A percentile compares a stretch with the other conserved stretches of the same genome.
These are phyloP conservation scores for Volucella inflata DNA, from an alignment of 2,888 invertebrate species.

Conservation along the genomic window DNA sequence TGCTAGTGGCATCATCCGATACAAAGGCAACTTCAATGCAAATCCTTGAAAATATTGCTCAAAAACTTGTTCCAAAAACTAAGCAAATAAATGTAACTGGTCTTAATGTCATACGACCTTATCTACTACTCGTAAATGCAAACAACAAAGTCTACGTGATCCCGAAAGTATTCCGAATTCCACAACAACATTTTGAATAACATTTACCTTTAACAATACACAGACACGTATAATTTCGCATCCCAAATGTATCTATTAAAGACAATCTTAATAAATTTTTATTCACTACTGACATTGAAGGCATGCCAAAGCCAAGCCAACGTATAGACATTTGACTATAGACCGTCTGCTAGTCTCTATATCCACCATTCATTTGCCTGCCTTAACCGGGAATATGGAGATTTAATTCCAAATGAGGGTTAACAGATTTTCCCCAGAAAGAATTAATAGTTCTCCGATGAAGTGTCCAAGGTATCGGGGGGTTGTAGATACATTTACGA, in stretches of 20 bases:
- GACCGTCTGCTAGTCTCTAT: neutral
- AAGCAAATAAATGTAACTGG: slow-evolving; percentile 40
- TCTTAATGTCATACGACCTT: neutral
- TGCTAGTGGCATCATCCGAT: neutral
- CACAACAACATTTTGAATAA: slow-evolving; percentile 46
- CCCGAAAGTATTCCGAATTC: slow-evolving; percentile 30
- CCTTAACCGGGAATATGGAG: slow-evolving; percentile 28
- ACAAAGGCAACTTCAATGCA: slow-evolving; percentile 5
- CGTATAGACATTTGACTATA: neutral
- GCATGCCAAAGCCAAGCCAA: neutral
- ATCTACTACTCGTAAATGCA: too few relatives aligned
- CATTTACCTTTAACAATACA: slow-evolving; percentile 12
- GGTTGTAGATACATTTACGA: too few relatives aligned
- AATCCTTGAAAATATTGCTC: slow-evolving; percentile 9
- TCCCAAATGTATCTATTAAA: slow-evolving; percentile 48
- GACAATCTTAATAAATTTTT: slow-evolving; percentile 61
- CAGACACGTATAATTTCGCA: slow-evolving; percentile 45
- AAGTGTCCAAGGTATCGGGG: slow-evolving; percentile 20
- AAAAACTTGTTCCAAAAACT: slow-evolving; percentile 8
- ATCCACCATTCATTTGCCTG: neutral
- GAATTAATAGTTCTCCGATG: slow-evolving; percentile 4
- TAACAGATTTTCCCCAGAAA: slow-evolving; percentile 31
- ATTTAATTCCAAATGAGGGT: slow-evolving; percentile 45
- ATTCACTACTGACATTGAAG: slow-evolving; percentile 47
- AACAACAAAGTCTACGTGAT: slow-evolving; percentile 21